Evolutionary conservation across 2,797 vertebrate genomes (phyloP), one percentile per base, ranked within the genome.

Genomic region (Craterocephalus amniculus): DNA sequence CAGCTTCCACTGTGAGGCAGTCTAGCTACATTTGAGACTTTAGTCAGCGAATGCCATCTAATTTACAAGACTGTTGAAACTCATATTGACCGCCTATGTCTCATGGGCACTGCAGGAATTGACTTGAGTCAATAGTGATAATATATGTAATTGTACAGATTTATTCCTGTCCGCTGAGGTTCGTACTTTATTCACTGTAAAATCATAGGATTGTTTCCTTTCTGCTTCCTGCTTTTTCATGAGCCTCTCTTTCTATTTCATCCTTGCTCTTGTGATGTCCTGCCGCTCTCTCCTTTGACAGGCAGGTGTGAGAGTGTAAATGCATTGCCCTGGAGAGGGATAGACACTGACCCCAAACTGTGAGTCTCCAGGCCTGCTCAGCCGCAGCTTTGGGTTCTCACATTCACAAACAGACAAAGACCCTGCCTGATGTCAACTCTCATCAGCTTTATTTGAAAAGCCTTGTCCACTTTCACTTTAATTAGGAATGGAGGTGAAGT

Each of bases 271-370:
- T 6, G 61, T 70, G 73, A 78, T 36, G 56, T 83, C 84, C 82
- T 63, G 67, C 76, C 48, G 79, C 70, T 78, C 80, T 92, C 91
- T 94, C 93, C 94, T 95, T 94, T 97, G 96, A 95, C 93, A 94
- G 92, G 64, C 91, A 94, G 74, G 94, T 96, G 96, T 96, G 92
- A 91, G 91, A 86, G 91, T 96, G 95, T 93, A 93, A 95, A 94
- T 74, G 20, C 83, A 72, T 87, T 96, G 95, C 94, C 95, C 95
- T 72, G 66, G 63, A 74, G 3, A 5, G 78, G 93, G 93, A 95
- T 93, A 92, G 92, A 90, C 81, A 88, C 89, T 96, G 96, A 97
- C 96, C 96, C 93, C 94, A 95, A 96, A 96, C 95, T 88, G 95
- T 92, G 91, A 94, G 76, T 83, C 88, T 89, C 86, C 87, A 83